Evolutionary conservation across 1,140 invertebrate genomes (phyloP), one percentile per base, ranked within the genome.

Genomic region (Formica selysi): DNA sequence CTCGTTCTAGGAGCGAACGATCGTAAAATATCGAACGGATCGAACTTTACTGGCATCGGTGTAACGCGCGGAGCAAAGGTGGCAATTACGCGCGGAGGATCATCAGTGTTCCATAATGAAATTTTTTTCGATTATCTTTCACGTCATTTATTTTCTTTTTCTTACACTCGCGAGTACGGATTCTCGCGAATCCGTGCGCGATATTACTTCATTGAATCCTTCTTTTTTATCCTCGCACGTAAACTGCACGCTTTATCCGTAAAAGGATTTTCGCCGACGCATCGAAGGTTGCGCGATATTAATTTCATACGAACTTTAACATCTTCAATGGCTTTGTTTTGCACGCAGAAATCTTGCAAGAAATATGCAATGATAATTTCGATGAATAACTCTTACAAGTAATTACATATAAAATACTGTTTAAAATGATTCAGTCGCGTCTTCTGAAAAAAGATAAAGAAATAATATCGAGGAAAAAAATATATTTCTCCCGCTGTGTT

Each of bases 171-270:
- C 44, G 38, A 22, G 13, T 10, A 54, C 74, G 26, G 22, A 7
- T 29, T 13, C 78, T 29, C 26, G 48, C 48, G 62, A 76, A 57
- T 59, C 26, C 19, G 26, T 5, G 48, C 68, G 68, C 36, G 68
- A 62, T 73, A 83, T 83, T 83, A 83, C 36, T 83, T 83, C 38
- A 83, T 83, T 41, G 54, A 73, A 54, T 38, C 2, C 8, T 67
- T 68, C 44, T 73, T 62, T 44, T 32, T 81, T 13, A 48, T 10
- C 61, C 51, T 2, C 57, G 67, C 67, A 29, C 68, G 68, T 74
- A 83, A 83, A 83, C 73, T 32, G 79, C 68, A 13, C 59, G 54
- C 36, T 70, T 80, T 80, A 80, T 80, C 13, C 10, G 48, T 13
- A 4, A 51, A 51, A 13, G n/a, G 11, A 61, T 67, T 74, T 62